Evolutionary conservation across 2,888 invertebrate species (phyloP).

Genomic region (Synanthedon andrenaeformis): DNA sequence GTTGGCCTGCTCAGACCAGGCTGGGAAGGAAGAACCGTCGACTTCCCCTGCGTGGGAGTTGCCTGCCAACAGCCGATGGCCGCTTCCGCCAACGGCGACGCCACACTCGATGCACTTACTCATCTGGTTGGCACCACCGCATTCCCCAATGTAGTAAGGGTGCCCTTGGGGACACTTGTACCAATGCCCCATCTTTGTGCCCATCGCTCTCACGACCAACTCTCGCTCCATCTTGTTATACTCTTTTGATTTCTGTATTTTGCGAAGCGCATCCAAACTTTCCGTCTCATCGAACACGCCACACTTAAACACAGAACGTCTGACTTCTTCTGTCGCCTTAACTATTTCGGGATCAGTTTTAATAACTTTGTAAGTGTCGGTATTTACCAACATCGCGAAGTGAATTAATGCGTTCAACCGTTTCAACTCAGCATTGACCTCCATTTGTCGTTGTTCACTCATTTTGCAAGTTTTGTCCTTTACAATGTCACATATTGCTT

Average conservation of each 20-base stretch:
- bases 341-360: background rate
- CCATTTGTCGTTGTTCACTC: conserved; percentile 42
- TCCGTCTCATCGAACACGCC: conserved; percentile 22
- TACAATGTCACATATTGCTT: conserved; percentile 21
- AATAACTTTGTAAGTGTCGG: conserved; percentile 3
- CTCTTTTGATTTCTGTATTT: background rate
- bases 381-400: conserved; percentile 26
- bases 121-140: conserved; percentile 73
- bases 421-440: conserved; percentile 38
- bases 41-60: conserved; percentile 66
- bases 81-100: conserved; percentile 61
- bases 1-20: conserved; percentile 57
- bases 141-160: conserved; percentile 74
- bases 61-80: conserved; percentile 51
- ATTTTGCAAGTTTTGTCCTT: conserved; percentile 9
- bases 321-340: conserved; percentile 15
- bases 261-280: conserved; percentile 19
- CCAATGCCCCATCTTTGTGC: conserved; percentile 73
- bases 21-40: conserved; percentile 60
- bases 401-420: conserved; percentile 37
- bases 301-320: conserved; percentile 19
- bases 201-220: conserved; percentile 70
- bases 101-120: conserved; percentile 71
- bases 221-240: conserved; percentile 34
- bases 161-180: conserved; percentile 80